These are phyloP conservation scores for Ellobium chinense DNA, from an alignment of 2,888 invertebrate genomes.

Conservation along the genomic window DNA sequence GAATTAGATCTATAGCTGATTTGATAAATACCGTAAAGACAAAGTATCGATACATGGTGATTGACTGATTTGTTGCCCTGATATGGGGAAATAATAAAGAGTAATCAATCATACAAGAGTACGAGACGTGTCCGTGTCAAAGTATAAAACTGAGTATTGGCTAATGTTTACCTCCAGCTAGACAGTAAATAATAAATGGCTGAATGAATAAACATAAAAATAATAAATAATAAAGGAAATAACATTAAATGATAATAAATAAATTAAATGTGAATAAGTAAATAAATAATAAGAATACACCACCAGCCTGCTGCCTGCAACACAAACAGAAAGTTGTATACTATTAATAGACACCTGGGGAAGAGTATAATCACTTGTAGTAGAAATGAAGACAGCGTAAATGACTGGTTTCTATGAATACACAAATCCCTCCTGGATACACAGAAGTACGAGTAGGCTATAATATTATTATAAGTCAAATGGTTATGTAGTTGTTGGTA, in stretches of 20 bases:
- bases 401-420: constrained; percentile 5
- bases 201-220: too few relatives aligned
- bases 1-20: too few relatives aligned
- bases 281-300: neutral
- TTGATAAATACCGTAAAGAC: too few relatives aligned
- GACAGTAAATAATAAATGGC: too few relatives aligned
- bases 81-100: too few relatives aligned
- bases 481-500: constrained; percentile 15
- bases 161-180: too few relatives aligned
- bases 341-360: neutral
- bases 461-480: neutral
- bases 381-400: neutral
- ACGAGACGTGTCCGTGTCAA: too few relatives aligned
- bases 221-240: too few relatives aligned
- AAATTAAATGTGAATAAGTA: neutral
- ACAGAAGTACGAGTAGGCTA: neutral
- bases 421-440: constrained; percentile 1
- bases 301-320: neutral
- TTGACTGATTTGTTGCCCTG: too few relatives aligned
- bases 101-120: too few relatives aligned
- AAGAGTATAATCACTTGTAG: neutral
- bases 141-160: too few relatives aligned
- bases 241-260: neutral
- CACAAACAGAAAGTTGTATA: neutral
- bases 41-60: too few relatives aligned